phyloP scores from a whole-genome alignment of 2,888 invertebrate species.

The Nephrotoma flavescens region DNA sequence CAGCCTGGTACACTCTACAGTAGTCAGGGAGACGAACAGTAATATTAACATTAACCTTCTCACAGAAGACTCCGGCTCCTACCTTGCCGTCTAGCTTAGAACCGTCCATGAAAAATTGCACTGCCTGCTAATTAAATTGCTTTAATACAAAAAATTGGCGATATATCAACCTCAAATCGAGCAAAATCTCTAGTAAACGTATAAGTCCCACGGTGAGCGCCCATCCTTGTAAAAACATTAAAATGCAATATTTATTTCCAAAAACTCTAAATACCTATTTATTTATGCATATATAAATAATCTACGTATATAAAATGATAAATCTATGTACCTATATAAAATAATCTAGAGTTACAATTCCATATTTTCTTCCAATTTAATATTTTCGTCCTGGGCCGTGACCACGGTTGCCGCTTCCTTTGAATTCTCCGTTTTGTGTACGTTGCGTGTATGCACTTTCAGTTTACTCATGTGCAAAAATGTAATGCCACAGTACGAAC shows the following conservation, averaged over 20 bases:
- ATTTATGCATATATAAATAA: not conserved
- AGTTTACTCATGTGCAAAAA: constrained; percentile 39
- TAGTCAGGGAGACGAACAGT: too few relatives aligned
- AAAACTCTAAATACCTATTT: not conserved
- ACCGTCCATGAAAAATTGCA: too few relatives aligned
- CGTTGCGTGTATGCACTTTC: constrained; percentile 28
- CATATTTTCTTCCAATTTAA: not conserved
- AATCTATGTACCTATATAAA: not conserved
- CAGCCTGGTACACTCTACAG: too few relatives aligned
- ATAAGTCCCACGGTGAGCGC: not conserved
- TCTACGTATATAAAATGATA: too few relatives aligned
- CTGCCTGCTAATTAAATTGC: too few relatives aligned
- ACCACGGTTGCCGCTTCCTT: not conserved
- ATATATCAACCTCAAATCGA: too few relatives aligned
- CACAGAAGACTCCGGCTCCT: too few relatives aligned
- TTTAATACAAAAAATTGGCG: too few relatives aligned
- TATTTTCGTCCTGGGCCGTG: not conserved
- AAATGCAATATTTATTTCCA: not conserved
- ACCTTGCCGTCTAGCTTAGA: too few relatives aligned
- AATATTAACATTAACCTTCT: too few relatives aligned
- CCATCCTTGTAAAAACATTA: not conserved
- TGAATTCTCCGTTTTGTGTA: not conserved
- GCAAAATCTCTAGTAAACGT: too few relatives aligned
- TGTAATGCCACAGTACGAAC: constrained; percentile 34
- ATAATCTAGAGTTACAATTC: not conserved